phyloP scores from a whole-genome alignment of 2,113 vertebrate genomes.

The Hippocampus comes region DNA sequence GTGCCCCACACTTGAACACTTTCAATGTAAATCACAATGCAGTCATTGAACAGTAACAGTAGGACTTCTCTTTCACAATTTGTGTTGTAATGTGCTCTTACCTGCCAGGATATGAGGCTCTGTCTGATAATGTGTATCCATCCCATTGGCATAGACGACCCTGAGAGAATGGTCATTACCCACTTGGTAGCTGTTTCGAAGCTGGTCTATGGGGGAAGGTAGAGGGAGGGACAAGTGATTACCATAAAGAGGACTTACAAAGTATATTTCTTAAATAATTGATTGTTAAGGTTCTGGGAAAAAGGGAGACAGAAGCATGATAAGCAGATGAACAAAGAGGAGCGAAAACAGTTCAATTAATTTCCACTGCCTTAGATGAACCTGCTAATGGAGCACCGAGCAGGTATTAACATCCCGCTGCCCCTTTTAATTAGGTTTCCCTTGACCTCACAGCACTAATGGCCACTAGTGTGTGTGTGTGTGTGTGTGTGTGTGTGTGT shows the following conservation, averaged over 20 bases:
- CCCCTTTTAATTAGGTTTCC: conserved; percentile 42
- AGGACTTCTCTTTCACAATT: background rate
- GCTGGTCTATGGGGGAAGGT: conserved; percentile 78
- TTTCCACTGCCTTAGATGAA: conserved; percentile 22
- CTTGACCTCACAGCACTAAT: conserved; percentile 38
- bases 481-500: conserved; percentile 1
- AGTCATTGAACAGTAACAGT: background rate
- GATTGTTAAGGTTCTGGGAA: background rate
- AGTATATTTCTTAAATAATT: background rate
- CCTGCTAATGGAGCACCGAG: conserved; percentile 39
- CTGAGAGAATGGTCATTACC: conserved; percentile 91
- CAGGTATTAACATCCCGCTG: conserved; percentile 33
- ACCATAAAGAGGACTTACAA: background rate
- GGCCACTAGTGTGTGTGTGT: background rate
- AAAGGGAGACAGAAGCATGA: background rate
- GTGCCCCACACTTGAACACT: background rate
- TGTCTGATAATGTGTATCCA: conserved; percentile 93
- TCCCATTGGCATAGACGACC: conserved; percentile 91
- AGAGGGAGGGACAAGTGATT: background rate
- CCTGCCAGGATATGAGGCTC: conserved; percentile 90
- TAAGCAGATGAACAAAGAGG: background rate
- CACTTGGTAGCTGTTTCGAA: conserved; percentile 93
- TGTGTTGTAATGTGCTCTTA: conserved; percentile 9
- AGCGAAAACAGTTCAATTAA: conserved; percentile 20
- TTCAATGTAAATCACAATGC: background rate